These are phyloP conservation scores for Scaptodrosophila latifasciaeformis DNA, from an alignment of 2,888 invertebrate species.

Conservation along the genomic window DNA sequence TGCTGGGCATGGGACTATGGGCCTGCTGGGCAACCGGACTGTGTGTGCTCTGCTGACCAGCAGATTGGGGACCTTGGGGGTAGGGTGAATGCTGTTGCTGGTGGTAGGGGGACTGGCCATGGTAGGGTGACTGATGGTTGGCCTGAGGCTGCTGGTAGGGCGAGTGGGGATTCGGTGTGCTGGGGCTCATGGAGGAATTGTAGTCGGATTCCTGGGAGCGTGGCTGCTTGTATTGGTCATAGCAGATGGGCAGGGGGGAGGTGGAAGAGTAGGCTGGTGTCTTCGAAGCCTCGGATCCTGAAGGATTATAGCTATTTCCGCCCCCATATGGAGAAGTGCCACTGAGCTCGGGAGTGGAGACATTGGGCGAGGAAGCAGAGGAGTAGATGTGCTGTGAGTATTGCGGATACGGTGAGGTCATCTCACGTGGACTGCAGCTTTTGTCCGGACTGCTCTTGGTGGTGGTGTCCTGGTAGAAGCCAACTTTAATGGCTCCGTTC, in stretches of 20 bases:
- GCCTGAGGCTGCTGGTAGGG: constrained; percentile 76
- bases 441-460: constrained; percentile 89
- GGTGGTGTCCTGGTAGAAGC: constrained; percentile 92
- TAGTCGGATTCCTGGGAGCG: constrained; percentile 77
- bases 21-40: constrained; percentile 62
- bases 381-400: constrained; percentile 79
- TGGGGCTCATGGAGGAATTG: constrained; percentile 77
- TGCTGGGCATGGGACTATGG: constrained; percentile 63
- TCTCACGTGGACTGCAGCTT: constrained; percentile 87
- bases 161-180: constrained; percentile 76
- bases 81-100: constrained; percentile 60
- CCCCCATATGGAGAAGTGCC: constrained; percentile 73
- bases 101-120: constrained; percentile 72
- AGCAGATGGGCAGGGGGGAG: constrained; percentile 74
- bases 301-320: constrained; percentile 72
- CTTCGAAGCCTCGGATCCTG: constrained; percentile 73
- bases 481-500: constrained; percentile 90
- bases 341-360: constrained; percentile 75
- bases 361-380: constrained; percentile 77
- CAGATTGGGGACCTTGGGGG: constrained; percentile 34
- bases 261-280: constrained; percentile 73
- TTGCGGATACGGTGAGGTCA: constrained; percentile 79
- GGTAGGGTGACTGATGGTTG: constrained; percentile 73
- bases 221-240: constrained; percentile 79
- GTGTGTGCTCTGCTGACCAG: constrained; percentile 36